A percentile compares a stretch with the other conserved stretches of the same genome.
Conservation (phyloP, 92 coral and sea anemone species). For the Bergia puertoricense region DNA sequence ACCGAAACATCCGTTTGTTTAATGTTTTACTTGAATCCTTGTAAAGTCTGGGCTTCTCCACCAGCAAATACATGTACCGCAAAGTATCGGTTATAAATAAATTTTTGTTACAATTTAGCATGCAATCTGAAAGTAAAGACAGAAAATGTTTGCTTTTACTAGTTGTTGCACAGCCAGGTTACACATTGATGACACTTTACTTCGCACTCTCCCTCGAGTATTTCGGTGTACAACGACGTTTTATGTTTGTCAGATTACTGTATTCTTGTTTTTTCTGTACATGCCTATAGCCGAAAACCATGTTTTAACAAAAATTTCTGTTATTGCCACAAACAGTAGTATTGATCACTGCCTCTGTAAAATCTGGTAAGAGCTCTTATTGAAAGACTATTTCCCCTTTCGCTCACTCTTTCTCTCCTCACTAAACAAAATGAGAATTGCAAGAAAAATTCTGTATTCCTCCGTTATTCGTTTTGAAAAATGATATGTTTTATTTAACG, state of each 20-base stretch:
- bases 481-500: background rate
- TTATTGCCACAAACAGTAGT: background rate
- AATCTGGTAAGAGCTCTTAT: background rate
- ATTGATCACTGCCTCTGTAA: background rate
- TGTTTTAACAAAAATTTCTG: background rate
- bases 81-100: background rate
- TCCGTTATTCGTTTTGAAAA: background rate
- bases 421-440: background rate
- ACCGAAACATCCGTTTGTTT: background rate
- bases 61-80: background rate
- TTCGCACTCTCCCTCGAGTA: background rate
- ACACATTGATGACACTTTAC: no score
- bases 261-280: background rate
- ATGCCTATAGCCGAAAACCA: background rate
- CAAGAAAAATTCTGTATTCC: background rate
- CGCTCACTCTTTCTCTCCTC: background rate
- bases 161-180: background rate
- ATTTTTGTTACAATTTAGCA: background rate
- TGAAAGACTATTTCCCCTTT: background rate
- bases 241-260: background rate
- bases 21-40: slow-evolving; percentile 3
- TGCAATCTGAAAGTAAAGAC: background rate
- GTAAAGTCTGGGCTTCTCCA: background rate
- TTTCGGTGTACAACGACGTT: background rate
- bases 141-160: background rate